A percentile compares a stretch with the other conserved stretches of the same genome.
Conservation (phyloP, 2,797 vertebrate species). For the Macrochelys suwanniensis region DNA sequence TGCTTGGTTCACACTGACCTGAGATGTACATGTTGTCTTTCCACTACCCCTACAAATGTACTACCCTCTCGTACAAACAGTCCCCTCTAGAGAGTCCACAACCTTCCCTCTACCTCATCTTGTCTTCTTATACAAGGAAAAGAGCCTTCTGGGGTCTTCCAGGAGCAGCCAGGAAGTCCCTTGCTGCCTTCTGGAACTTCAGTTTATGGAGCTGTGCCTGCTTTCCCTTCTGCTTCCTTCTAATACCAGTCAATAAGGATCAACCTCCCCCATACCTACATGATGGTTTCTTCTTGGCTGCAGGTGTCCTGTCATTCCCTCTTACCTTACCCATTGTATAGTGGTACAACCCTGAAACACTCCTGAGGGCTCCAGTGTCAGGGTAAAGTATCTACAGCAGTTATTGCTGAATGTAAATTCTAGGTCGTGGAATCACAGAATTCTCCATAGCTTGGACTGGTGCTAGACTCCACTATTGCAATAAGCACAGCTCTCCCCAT, state of each 20-base stretch:
- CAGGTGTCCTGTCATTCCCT: not conserved
- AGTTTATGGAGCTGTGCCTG: not conserved
- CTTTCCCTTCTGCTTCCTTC: not conserved
- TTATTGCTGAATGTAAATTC: constrained; percentile 37
- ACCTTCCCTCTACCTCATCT: not conserved
- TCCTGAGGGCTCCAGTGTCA: constrained; percentile 37
- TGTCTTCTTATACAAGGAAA: not conserved
- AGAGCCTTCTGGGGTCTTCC: not conserved
- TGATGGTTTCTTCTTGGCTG: not conserved
- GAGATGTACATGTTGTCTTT: not conserved
- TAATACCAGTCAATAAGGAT: not conserved
- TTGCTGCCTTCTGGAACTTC: not conserved
- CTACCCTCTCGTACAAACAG: not conserved
- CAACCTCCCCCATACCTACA: not conserved
- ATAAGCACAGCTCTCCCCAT: not conserved
- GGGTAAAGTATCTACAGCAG: constrained; percentile 27
- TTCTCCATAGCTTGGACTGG: constrained; percentile 29
- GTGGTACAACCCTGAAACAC: too few species aligned
- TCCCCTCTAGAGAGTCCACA: not conserved
- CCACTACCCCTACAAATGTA: not conserved
- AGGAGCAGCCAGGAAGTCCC: not conserved
- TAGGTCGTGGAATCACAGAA: constrained; percentile 24
- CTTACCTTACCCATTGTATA: too few species aligned
- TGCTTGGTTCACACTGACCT: not conserved
- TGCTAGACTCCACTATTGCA: constrained; percentile 31